Evolutionary conservation across 2,888 invertebrate species (phyloP).

Genomic region (Apocheima hispidaria): DNA sequence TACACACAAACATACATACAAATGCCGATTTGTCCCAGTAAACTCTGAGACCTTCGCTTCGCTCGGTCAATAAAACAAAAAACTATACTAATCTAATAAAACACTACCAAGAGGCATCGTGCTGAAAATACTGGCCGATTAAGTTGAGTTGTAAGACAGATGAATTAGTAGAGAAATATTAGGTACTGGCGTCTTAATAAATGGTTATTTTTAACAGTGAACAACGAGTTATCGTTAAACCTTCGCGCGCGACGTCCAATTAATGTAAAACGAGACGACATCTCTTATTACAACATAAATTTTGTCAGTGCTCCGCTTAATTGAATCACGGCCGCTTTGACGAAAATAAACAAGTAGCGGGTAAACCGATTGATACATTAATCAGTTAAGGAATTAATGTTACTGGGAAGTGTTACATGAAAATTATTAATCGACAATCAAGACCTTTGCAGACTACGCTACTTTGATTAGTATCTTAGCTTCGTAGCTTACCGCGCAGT

Average conservation of each 20-base stretch:
- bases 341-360: slow-evolving; percentile 54
- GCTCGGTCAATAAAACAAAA: too few relatives aligned
- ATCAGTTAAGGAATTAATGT: slow-evolving; percentile 34
- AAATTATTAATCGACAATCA: slow-evolving; percentile 5
- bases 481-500: not conserved
- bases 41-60: too few relatives aligned
- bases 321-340: slow-evolving; percentile 61
- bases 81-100: too few relatives aligned
- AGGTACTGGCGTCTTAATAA: slow-evolving; percentile 43
- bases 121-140: too few relatives aligned
- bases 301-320: slow-evolving; percentile 62
- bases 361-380: slow-evolving; percentile 46
- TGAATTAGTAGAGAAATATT: slow-evolving; percentile 23
- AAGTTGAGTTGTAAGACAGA: slow-evolving; percentile 6
- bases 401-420: slow-evolving; percentile 12
- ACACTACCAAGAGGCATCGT: too few relatives aligned
- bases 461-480: too few relatives aligned
- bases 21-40: too few relatives aligned
- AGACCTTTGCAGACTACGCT: not conserved
- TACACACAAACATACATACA: too few relatives aligned
- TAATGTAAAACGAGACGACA: slow-evolving; percentile 68
- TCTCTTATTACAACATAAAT: slow-evolving; percentile 70
- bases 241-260: slow-evolving; percentile 65
- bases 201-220: slow-evolving; percentile 53
- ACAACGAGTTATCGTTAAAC: slow-evolving; percentile 63